A percentile compares a stretch with the other conserved stretches of the same genome.
Evolutionary conservation across 2,888 invertebrate genomes (phyloP).

Genomic region (Scaeva pyrastri): DNA sequence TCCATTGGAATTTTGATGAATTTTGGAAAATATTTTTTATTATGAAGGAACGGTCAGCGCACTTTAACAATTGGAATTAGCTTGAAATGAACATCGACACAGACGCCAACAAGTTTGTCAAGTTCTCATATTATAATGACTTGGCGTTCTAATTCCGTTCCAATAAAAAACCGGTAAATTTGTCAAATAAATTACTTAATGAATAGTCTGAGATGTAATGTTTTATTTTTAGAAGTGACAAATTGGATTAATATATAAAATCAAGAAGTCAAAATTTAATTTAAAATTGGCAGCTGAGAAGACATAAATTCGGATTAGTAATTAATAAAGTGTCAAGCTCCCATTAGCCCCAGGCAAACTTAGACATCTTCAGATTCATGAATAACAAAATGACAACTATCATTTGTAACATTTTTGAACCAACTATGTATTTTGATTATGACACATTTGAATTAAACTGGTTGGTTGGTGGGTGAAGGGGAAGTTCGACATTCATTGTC

Average conservation of each 20-base stretch:
- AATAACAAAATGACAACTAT: not conserved
- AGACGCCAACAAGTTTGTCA: conserved; percentile 37
- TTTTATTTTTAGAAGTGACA: not conserved
- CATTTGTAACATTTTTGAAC: not conserved
- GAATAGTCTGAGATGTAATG: not conserved
- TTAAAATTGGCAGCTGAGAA: no score
- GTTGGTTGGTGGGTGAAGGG: not conserved
- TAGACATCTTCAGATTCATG: no score
- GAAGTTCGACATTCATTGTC: not conserved
- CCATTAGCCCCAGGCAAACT: no score
- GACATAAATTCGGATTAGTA: no score
- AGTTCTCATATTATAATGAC: conserved; percentile 25
- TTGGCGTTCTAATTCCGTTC: conserved; percentile 58
- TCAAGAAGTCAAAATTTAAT: no score
- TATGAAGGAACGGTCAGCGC: conserved; percentile 24
- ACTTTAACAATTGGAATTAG: not conserved
- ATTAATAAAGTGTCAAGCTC: no score
- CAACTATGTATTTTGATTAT: conserved; percentile 1
- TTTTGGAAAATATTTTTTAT: not conserved
- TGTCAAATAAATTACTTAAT: conserved; percentile 17
- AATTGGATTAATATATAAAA: no score
- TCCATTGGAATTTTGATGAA: not conserved
- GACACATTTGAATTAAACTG: conserved; percentile 6
- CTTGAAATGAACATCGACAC: conserved; percentile 25
- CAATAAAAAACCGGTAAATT: conserved; percentile 53